These are phyloP conservation scores for Enteromius argenteus DNA, from an alignment of 2,797 vertebrate species.

Conservation along the genomic window DNA sequence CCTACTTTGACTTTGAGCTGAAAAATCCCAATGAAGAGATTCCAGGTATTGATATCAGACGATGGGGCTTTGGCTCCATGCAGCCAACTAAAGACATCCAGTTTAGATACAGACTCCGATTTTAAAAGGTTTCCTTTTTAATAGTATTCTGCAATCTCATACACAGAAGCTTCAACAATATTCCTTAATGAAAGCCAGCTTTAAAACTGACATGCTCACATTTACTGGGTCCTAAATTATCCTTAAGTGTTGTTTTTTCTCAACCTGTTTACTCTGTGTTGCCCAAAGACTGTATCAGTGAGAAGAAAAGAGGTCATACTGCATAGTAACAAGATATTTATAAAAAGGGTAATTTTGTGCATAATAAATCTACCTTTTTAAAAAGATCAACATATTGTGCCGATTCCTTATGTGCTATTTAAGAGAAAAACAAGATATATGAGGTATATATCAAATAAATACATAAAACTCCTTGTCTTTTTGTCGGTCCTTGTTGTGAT, in stretches of 20 bases:
- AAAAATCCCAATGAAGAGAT: conserved; percentile 74
- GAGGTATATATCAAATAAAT: neutral
- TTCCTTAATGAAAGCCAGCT: neutral
- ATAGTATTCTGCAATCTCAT: neutral
- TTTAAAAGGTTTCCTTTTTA: conserved; percentile 45
- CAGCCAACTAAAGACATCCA: conserved; percentile 81
- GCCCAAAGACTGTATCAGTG: neutral
- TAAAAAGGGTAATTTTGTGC: neutral
- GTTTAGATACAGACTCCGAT: conserved; percentile 82
- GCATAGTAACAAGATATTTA: neutral
- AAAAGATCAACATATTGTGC: neutral
- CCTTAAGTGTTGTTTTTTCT: neutral
- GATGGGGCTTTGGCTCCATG: conserved; percentile 88
- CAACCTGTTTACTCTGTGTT: neutral
- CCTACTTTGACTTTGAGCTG: conserved; percentile 88
- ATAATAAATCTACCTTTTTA: neutral
- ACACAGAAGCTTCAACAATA: neutral
- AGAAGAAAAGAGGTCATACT: neutral
- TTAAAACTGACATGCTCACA: neutral
- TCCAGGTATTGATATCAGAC: conserved; percentile 77
- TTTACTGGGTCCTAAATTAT: neutral
- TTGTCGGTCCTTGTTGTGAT: neutral
- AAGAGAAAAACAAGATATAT: neutral
- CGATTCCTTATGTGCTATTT: neutral
- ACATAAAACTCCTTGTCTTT: neutral